Evolutionary conservation across 2,113 vertebrate genomes (phyloP).

Genomic region (Columba livia): DNA sequence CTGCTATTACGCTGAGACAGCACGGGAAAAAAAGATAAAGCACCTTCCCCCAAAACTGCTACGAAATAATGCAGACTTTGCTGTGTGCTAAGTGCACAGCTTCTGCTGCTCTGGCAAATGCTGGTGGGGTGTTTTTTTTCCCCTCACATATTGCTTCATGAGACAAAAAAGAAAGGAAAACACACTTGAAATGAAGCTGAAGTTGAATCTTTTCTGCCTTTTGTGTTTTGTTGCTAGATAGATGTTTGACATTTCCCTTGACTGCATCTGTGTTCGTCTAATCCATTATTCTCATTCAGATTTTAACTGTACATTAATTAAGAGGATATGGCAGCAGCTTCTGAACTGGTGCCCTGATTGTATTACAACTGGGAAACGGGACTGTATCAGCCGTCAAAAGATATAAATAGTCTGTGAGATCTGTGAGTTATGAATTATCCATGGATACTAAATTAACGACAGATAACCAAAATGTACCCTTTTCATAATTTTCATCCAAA

Average conservation of each 20-base stretch:
- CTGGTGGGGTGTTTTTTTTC: neutral
- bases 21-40: conserved; percentile 39
- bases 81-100: conserved; percentile 17
- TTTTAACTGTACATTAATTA: conserved; percentile 45
- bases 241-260: neutral
- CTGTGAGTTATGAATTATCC: neutral
- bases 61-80: conserved; percentile 54
- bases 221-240: conserved; percentile 3
- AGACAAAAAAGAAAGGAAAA: conserved; percentile 41
- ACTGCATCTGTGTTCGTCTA: neutral
- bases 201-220: conserved; percentile 25
- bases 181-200: conserved; percentile 39
- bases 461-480: neutral
- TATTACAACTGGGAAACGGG: conserved; percentile 13
- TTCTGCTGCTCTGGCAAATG: neutral
- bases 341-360: conserved; percentile 40
- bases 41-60: conserved; percentile 43
- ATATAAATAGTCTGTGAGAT: neutral
- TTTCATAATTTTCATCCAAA: neutral
- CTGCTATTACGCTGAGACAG: conserved; percentile 17
- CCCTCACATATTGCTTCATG: neutral
- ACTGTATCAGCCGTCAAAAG: conserved; percentile 16
- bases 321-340: conserved; percentile 17
- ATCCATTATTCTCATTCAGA: conserved; percentile 1
- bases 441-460: neutral